Conservation (phyloP, 2,797 vertebrate species). For the Lacerta viridis region DNA sequence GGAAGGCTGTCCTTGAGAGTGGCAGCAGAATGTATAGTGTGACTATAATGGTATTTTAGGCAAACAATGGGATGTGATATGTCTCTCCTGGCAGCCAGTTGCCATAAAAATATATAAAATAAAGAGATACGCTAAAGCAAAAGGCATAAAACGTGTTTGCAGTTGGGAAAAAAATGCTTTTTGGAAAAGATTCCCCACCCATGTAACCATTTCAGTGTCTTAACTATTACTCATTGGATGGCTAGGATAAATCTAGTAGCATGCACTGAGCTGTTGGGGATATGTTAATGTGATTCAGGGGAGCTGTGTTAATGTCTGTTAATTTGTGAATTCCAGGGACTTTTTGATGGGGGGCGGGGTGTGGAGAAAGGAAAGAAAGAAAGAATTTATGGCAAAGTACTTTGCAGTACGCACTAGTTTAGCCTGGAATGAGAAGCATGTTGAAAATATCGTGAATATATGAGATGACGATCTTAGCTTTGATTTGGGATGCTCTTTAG, state of each 20-base stretch:
- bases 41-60: constrained; percentile 56
- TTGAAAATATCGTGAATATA: constrained; percentile 67
- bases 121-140: constrained; percentile 58
- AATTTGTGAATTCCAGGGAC: constrained; percentile 25
- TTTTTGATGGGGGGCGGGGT: neutral
- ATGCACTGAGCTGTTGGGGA: constrained; percentile 53
- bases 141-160: constrained; percentile 63
- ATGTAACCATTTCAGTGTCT: neutral
- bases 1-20: constrained; percentile 69
- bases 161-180: constrained; percentile 49
- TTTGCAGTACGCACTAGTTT: constrained; percentile 30
- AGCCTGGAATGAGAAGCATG: constrained; percentile 55
- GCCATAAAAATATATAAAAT: constrained; percentile 70
- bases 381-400: constrained; percentile 51
- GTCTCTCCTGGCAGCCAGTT: constrained; percentile 65
- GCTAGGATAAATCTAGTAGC: constrained; percentile 56
- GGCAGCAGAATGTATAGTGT: constrained; percentile 65
- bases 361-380: constrained; percentile 11
- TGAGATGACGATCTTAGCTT: constrained; percentile 52
- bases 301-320: constrained; percentile 36
- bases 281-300: constrained; percentile 39
- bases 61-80: constrained; percentile 62
- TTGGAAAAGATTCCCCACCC: constrained; percentile 43
- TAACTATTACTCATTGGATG: constrained; percentile 55
- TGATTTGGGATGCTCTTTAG: constrained; percentile 72